Percentiles rank a stretch among this genome's conserved stretches.
phyloP scores from a whole-genome alignment of 2,113 vertebrate species.

The Colaptes auratus region DNA sequence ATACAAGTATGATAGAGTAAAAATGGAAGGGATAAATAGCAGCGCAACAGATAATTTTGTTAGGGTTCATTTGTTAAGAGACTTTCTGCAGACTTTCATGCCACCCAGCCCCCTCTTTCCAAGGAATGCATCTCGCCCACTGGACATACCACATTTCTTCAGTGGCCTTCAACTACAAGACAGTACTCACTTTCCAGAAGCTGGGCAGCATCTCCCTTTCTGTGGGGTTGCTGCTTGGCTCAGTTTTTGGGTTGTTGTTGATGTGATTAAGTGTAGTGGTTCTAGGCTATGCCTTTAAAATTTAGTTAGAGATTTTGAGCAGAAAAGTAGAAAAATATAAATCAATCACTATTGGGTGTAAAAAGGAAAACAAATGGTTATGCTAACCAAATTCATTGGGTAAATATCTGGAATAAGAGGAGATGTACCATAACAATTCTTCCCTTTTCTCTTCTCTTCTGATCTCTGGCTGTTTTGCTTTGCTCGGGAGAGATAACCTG shows the following conservation, averaged over 20 bases:
- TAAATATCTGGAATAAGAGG: too few relatives aligned
- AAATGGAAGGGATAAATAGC: not conserved
- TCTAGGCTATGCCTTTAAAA: too few relatives aligned
- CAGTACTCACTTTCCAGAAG: not conserved
- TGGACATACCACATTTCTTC: not conserved
- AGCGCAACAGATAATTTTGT: not conserved
- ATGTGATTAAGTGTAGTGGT: not conserved
- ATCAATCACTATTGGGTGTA: too few relatives aligned
- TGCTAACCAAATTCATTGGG: too few relatives aligned
- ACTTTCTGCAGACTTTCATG: not conserved
- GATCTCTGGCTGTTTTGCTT: too few relatives aligned
- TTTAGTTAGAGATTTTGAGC: too few relatives aligned
- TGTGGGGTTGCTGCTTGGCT: not conserved
- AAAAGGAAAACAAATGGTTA: too few relatives aligned
- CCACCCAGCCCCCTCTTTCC: not conserved
- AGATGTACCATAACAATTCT: too few relatives aligned
- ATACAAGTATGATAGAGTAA: not conserved
- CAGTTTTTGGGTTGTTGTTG: not conserved
- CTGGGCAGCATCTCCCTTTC: not conserved
- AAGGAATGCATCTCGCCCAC: not conserved
- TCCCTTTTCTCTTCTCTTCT: too few relatives aligned
- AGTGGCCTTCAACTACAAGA: not conserved
- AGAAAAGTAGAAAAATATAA: too few relatives aligned
- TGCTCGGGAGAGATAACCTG: too few relatives aligned
- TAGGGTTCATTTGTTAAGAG: not conserved